phyloP scores from a whole-genome alignment of 2,888 invertebrate genomes.

The Nemotelus pantherinus region DNA sequence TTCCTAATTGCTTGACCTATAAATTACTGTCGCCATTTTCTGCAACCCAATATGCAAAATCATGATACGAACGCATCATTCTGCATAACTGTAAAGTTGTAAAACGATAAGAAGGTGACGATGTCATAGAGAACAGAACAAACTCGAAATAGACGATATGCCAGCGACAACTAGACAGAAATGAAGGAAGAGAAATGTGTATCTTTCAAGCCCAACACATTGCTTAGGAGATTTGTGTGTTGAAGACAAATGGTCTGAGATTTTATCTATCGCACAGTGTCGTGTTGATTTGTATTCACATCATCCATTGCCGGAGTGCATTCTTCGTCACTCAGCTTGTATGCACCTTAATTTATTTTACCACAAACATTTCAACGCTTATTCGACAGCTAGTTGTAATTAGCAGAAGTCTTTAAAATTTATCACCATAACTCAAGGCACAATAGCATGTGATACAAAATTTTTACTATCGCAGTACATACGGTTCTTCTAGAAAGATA shows the following conservation, averaged over 20 bases:
- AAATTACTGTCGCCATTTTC: neutral
- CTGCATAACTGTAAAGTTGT: constrained; percentile 26
- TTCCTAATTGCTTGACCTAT: constrained; percentile 27
- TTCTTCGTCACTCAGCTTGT: neutral
- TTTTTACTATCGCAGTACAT: too few relatives aligned
- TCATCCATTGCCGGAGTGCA: neutral
- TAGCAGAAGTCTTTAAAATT: neutral
- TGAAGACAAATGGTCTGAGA: neutral
- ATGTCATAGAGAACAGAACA: neutral
- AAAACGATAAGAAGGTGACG: constrained; percentile 24
- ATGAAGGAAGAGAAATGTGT: neutral
- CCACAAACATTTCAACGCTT: neutral
- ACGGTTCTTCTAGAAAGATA: too few relatives aligned
- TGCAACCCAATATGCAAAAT: neutral
- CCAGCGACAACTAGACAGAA: neutral
- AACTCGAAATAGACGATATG: neutral
- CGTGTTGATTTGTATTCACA: neutral
- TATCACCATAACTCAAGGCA: too few relatives aligned
- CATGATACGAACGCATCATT: constrained; percentile 13
- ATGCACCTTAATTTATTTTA: neutral
- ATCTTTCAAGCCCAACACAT: neutral
- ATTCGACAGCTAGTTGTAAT: neutral
- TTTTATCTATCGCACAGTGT: neutral
- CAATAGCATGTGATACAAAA: too few relatives aligned
- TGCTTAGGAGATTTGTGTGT: neutral